phyloP scores from a whole-genome alignment of 2,888 invertebrate species.

The Machimus rusticus region DNA sequence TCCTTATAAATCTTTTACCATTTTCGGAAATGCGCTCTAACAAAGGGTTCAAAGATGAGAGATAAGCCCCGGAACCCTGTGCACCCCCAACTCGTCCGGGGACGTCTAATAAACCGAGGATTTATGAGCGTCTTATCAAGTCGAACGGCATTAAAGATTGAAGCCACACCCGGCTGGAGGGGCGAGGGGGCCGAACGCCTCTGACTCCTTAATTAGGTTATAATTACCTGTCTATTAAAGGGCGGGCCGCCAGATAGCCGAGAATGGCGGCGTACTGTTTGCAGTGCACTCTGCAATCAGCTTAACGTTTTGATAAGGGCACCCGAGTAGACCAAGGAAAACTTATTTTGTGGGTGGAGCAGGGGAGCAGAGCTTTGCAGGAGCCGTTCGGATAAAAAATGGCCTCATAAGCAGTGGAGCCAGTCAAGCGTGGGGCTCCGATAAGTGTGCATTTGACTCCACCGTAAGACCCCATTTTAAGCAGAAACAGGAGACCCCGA shows the following conservation, averaged over 20 bases:
- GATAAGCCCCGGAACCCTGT: not conserved
- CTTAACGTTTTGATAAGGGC: not conserved
- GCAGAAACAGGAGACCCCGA: not conserved
- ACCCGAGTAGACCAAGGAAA: not conserved
- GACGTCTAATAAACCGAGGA: slow-evolving; percentile 18
- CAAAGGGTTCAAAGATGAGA: slow-evolving; percentile 30
- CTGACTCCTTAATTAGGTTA: slow-evolving; percentile 22
- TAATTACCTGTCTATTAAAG: slow-evolving; percentile 22
- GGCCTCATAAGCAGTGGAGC: slow-evolving; percentile 4
- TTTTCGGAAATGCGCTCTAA: not conserved
- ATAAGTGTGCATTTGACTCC: not conserved
- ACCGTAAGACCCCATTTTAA: not conserved
- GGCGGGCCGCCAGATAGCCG: not conserved
- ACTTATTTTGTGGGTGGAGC: not conserved
- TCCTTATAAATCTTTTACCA: not conserved
- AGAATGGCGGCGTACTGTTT: not conserved
- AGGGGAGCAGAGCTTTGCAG: not conserved
- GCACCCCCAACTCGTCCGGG: not conserved
- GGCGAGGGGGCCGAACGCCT: not conserved
- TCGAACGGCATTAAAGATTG: slow-evolving; percentile 13
- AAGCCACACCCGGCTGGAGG: not conserved
- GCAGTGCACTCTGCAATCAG: not conserved
- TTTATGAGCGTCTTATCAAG: slow-evolving; percentile 29
- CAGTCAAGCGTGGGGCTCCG: slow-evolving; percentile 3
- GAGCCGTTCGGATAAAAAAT: slow-evolving; percentile 16